Percentiles rank a stretch among this genome's conserved stretches.
Conservation (phyloP, 2,888 invertebrate species). For the Acanthopleura granulata region DNA sequence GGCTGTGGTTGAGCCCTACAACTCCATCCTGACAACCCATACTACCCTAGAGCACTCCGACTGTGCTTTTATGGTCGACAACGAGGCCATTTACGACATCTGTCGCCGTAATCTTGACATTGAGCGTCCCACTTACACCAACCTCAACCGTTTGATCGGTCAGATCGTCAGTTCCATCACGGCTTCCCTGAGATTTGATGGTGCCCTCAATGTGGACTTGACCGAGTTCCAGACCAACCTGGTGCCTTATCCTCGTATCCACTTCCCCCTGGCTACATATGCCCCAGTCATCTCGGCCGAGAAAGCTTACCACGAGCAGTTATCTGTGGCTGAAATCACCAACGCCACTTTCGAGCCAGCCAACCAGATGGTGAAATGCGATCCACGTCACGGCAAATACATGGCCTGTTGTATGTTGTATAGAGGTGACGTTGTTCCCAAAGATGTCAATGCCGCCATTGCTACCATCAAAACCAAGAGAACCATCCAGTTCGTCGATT, state of each 20-base stretch:
- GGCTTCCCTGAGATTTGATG: neutral
- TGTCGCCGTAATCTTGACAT: constrained; percentile 1
- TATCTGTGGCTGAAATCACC: constrained; percentile 5
- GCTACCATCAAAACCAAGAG: constrained; percentile 9
- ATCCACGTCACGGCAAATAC: constrained; percentile 7
- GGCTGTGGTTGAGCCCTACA: constrained; percentile 2
- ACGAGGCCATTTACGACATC: neutral
- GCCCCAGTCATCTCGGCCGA: neutral
- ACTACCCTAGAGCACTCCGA: neutral
- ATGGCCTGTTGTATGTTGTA: constrained; percentile 8
- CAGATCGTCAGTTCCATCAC: constrained; percentile 9
- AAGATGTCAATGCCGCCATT: constrained; percentile 5
- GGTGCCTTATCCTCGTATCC: neutral
- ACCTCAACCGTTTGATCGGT: neutral
- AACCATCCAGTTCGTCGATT: constrained; percentile 7
- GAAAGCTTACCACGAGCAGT: neutral
- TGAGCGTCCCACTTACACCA: neutral
- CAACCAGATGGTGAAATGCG: constrained; percentile 10
- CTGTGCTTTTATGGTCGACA: neutral
- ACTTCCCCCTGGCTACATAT: neutral
- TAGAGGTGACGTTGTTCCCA: neutral
- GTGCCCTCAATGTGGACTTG: neutral
- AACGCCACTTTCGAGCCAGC: neutral
- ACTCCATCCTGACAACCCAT: constrained; percentile 8
- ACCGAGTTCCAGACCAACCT: constrained; percentile 8